phyloP scores from a whole-genome alignment of 2,888 invertebrate genomes.

The Cryptosula pallasiana region DNA sequence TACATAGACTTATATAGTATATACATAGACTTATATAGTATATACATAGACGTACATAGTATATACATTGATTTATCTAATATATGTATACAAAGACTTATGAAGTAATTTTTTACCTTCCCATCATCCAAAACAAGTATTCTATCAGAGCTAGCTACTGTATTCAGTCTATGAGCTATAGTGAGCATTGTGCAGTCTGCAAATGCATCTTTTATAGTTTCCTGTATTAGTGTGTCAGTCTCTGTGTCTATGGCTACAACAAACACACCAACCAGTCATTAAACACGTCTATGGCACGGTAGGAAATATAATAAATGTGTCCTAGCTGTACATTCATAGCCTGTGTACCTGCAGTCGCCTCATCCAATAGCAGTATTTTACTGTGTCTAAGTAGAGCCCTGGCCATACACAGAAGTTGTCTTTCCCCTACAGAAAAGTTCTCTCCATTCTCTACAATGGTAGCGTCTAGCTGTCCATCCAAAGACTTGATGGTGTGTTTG shows the following conservation, averaged over 20 bases:
- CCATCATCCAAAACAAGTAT: constrained; percentile 60
- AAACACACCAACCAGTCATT: neutral
- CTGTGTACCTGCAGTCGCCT: constrained; percentile 54
- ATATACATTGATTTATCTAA: too few species aligned
- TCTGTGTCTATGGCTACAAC: constrained; percentile 57
- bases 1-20: too few species aligned
- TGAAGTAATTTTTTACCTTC: constrained; percentile 41
- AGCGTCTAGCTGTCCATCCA: constrained; percentile 53
- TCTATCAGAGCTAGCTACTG: constrained; percentile 57
- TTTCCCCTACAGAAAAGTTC: constrained; percentile 25
- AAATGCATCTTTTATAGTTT: constrained; percentile 58
- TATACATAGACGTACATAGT: too few species aligned
- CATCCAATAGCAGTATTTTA: constrained; percentile 51
- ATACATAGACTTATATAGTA: too few species aligned
- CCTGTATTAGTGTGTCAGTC: too few species aligned
- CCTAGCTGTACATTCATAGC: too few species aligned
- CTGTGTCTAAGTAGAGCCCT: too few species aligned
- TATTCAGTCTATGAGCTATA: too few species aligned
- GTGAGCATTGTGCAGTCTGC: constrained; percentile 59
- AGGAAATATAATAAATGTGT: too few species aligned
- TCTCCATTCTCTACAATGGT: constrained; percentile 56
- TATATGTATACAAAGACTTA: too few species aligned
- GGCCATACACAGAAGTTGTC: constrained; percentile 27
- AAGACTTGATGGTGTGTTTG: constrained; percentile 39
- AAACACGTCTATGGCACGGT: neutral